Evolutionary conservation across 2,113 vertebrate species (phyloP), one percentile per base, ranked within the genome.

Genomic region (Xenotilapia longispinis): DNA sequence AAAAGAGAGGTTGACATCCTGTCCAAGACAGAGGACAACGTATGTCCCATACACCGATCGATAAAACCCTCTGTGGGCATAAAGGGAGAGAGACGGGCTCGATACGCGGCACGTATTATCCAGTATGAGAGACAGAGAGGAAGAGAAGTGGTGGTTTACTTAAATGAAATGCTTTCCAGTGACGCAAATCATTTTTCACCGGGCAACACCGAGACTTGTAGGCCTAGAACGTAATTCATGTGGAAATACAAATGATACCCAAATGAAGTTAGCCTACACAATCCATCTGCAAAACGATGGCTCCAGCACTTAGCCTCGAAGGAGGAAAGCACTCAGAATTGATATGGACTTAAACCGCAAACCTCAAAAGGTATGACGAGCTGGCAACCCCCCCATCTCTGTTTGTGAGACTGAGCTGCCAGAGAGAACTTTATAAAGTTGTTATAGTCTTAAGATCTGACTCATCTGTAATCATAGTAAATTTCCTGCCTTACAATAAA

Each of bases 161-260:
- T 82, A 89, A 93, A 96, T 92, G 75, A 90, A 94, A 94, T 83
- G 70, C 81, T 89, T 84, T 84, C 89, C 82, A 80, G 90, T 54
- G 19, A 81, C 45, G n/a, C 84, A 89, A 90, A 94, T 92, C 90
- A 91, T 88, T 88, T 93, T 86, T 91, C 87, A 85, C 60, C 8
- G 4, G 8, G 73, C n/a, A 6, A 42, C 38, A 60, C 33, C n/a
- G 42, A 78, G 45, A 81, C 85, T 63, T n/a, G 80, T 81, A 88
- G 85, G 60, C 68, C 80, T 75, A 33, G 11, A 63, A 90, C 55
- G 47, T 85, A 86, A 91, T 86, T 88, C 81, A 70, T 87, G 91
- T 88, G 86, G 83, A 94, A 94, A 94, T 84, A 92, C 84, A 93
- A 95, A 93, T 88, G 87, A 92, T 91, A 88, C 57, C 63, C 83